Evolutionary conservation across 2,113 vertebrate genomes (phyloP).

Genomic region (Psophia crepitans): DNA sequence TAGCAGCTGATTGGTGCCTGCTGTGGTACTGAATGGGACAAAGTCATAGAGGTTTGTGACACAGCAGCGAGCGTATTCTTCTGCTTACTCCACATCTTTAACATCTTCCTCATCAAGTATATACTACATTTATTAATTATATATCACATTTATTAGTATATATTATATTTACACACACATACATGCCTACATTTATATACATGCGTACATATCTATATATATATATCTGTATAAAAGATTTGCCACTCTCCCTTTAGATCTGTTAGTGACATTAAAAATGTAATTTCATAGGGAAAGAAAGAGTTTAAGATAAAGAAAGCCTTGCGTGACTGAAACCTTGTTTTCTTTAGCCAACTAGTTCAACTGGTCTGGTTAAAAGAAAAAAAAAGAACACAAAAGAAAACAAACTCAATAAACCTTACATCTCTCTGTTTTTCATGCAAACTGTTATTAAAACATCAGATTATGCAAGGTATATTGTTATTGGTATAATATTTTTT

Average conservation of each 20-base stretch:
- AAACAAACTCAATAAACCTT: not conserved
- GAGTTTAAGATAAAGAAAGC: not conserved
- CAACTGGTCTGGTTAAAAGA: not conserved
- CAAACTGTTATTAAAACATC: not conserved
- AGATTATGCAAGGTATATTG: not conserved
- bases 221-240: not conserved
- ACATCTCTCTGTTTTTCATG: not conserved
- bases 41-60: not conserved
- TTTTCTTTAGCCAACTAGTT: not conserved
- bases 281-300: not conserved
- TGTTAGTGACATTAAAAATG: not conserved
- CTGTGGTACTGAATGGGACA: not conserved
- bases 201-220: not conserved
- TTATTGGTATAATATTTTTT: not conserved
- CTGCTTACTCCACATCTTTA: not conserved
- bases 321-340: not conserved
- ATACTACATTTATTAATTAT: not conserved
- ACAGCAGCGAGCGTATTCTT: fast-evolving
- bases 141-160: not conserved
- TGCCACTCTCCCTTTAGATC: not conserved
- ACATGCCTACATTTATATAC: not conserved
- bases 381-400: not conserved
- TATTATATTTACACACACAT: not conserved
- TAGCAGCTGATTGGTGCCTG: not conserved
- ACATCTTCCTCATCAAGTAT: not conserved